Percentiles rank a stretch among this genome's conserved stretches.
These are phyloP conservation scores for Lepidotrigona ventralis DNA, from an alignment of 1,140 invertebrate species.

Conservation along the genomic window DNA sequence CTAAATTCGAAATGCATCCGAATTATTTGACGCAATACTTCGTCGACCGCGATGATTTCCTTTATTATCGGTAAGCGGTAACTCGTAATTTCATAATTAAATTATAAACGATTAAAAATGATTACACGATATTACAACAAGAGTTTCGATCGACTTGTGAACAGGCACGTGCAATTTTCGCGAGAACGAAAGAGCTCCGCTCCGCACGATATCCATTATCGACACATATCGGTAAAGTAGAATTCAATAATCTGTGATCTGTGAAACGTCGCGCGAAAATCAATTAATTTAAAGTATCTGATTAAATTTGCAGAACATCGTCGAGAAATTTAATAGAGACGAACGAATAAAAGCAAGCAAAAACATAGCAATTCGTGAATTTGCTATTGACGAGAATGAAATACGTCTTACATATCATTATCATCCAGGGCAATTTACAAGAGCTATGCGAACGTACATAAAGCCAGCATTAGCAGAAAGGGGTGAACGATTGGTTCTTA, in stretches of 20 bases:
- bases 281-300: background rate
- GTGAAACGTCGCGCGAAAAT: background rate
- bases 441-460: constrained; percentile 83
- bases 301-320: constrained; percentile 79
- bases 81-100: background rate
- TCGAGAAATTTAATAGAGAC: constrained; percentile 84
- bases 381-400: constrained; percentile 82
- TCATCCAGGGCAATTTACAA: constrained; percentile 83
- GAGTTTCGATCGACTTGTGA: constrained; percentile 19
- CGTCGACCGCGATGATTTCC: constrained; percentile 83
- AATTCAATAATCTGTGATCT: background rate
- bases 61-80: constrained; percentile 78
- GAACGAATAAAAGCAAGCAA: constrained; percentile 78
- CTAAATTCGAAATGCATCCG: constrained; percentile 82
- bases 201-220: constrained; percentile 51
- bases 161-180: constrained; percentile 59
- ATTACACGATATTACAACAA: background rate
- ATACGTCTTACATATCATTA: constrained; percentile 87
- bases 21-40: constrained; percentile 84
- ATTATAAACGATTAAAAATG: background rate
- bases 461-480: constrained; percentile 85
- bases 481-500: constrained; percentile 83
- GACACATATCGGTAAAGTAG: constrained; percentile 58
- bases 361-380: constrained; percentile 85
- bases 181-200: background rate